Conservation (phyloP, 2,797 vertebrate species). For the Agapornis canus region DNA sequence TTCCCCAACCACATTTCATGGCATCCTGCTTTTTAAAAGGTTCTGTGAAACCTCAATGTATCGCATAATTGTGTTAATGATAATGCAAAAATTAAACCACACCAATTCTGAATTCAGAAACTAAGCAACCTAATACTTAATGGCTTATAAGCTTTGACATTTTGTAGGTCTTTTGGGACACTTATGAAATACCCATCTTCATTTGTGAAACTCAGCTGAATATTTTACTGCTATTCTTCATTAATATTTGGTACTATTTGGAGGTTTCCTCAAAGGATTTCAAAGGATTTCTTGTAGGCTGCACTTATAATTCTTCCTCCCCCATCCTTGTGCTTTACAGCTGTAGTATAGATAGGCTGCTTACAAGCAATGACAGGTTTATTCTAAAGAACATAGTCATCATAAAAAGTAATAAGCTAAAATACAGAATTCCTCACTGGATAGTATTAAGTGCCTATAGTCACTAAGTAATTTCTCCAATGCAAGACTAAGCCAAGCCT, state of each 20-base stretch:
- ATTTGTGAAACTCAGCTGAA: conserved; percentile 47
- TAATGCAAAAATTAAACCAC: conserved; percentile 46
- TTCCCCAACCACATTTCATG: not conserved
- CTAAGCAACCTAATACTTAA: conserved; percentile 20
- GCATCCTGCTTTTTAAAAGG: not conserved
- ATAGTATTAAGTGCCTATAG: conserved; percentile 6
- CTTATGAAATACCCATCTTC: conserved; percentile 13
- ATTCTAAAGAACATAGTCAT: not conserved
- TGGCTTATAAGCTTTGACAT: conserved; percentile 44
- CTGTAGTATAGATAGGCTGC: not conserved
- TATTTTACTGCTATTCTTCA: conserved; percentile 45
- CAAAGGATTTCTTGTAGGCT: conserved; percentile 25
- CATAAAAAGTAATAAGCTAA: conserved; percentile 28
- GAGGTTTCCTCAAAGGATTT: conserved; percentile 35
- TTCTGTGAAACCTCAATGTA: conserved; percentile 6
- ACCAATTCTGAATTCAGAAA: conserved; percentile 25
- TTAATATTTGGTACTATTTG: conserved; percentile 53
- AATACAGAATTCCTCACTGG: conserved; percentile 7
- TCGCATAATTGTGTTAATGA: not conserved
- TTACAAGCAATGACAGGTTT: conserved; percentile 15
- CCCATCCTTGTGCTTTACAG: not conserved
- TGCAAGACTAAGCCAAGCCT: not conserved
- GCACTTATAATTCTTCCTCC: not conserved
- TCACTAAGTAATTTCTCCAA: conserved; percentile 27
- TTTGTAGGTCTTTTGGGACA: conserved; percentile 4